phyloP scores from a whole-genome alignment of 2,797 vertebrate genomes.

The Danio choprae region DNA sequence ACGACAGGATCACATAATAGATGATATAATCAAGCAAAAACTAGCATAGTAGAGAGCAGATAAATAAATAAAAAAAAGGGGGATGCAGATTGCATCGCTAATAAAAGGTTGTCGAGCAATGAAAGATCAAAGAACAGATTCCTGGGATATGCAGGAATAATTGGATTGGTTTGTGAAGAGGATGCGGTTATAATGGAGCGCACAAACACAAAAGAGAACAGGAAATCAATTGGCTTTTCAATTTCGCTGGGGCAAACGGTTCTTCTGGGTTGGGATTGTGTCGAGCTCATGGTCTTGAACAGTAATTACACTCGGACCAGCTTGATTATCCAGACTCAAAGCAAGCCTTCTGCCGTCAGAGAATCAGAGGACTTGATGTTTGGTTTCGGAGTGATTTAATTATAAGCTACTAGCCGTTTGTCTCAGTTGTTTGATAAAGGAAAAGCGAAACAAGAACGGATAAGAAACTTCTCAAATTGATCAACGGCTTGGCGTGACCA shows the following conservation, averaged over 20 bases:
- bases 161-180: constrained; percentile 40
- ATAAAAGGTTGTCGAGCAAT: constrained; percentile 14
- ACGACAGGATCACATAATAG: constrained; percentile 25
- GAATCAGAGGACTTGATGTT: background rate
- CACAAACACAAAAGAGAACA: constrained; percentile 41
- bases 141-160: constrained; percentile 22
- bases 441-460: background rate
- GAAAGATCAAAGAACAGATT: constrained; percentile 20
- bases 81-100: constrained; percentile 33
- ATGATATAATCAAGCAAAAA: constrained; percentile 52
- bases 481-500: constrained; percentile 21
- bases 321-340: constrained; percentile 36
- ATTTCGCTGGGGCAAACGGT: constrained; percentile 28
- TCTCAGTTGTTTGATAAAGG: constrained; percentile 1
- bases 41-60: constrained; percentile 33
- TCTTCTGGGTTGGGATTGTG: constrained; percentile 23
- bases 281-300: constrained; percentile 29
- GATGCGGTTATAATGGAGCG: constrained; percentile 40
- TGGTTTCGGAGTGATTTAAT: constrained; percentile 19
- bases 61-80: background rate
- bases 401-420: constrained; percentile 32
- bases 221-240: constrained; percentile 45
- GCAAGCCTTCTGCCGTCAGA: background rate
- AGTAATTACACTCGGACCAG: constrained; percentile 29
- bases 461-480: constrained; percentile 1